A percentile compares a stretch with the other conserved stretches of the same genome.
These are phyloP conservation scores for Sphenodon punctatus DNA, from an alignment of 2,797 vertebrate genomes.

Conservation along the genomic window DNA sequence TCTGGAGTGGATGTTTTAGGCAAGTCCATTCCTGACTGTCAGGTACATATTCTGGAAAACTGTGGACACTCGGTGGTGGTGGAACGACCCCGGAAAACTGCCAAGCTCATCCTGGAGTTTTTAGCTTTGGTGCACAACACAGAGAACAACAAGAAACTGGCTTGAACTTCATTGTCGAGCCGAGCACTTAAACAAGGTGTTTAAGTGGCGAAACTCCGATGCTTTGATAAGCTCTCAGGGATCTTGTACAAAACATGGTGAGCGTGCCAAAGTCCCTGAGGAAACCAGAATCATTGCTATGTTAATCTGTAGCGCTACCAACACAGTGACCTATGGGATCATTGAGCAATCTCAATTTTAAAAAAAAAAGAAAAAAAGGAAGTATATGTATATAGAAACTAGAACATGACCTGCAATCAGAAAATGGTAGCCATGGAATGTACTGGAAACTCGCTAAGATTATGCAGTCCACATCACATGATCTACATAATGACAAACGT, in stretches of 20 bases:
- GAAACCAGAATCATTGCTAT: constrained; percentile 53
- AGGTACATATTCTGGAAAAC: constrained; percentile 87
- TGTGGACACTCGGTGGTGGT: constrained; percentile 91
- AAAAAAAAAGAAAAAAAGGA: constrained; percentile 11
- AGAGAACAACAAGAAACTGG: constrained; percentile 84
- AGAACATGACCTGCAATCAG: constrained; percentile 41
- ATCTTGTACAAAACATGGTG: constrained; percentile 59
- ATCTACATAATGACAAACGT: constrained; percentile 8
- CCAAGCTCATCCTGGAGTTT: constrained; percentile 87
- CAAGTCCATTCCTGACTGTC: constrained; percentile 77
- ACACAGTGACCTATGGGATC: constrained; percentile 47
- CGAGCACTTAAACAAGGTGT: background rate
- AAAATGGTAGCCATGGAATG: constrained; percentile 27
- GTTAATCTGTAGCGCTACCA: constrained; percentile 30
- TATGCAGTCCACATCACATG: constrained; percentile 1
- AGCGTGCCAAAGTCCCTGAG: constrained; percentile 74
- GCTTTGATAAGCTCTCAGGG: constrained; percentile 76
- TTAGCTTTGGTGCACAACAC: constrained; percentile 74
- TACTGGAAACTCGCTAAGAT: constrained; percentile 38
- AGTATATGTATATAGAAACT: constrained; percentile 37
- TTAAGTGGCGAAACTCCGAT: constrained; percentile 42
- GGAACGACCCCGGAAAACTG: constrained; percentile 89
- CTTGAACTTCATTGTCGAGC: constrained; percentile 49
- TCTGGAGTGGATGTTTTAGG: constrained; percentile 85
- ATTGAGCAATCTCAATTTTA: constrained; percentile 44